These are phyloP conservation scores for Tolypeutes matacus DNA, from an alignment of 2,797 vertebrate genomes.

Conservation along the genomic window DNA sequence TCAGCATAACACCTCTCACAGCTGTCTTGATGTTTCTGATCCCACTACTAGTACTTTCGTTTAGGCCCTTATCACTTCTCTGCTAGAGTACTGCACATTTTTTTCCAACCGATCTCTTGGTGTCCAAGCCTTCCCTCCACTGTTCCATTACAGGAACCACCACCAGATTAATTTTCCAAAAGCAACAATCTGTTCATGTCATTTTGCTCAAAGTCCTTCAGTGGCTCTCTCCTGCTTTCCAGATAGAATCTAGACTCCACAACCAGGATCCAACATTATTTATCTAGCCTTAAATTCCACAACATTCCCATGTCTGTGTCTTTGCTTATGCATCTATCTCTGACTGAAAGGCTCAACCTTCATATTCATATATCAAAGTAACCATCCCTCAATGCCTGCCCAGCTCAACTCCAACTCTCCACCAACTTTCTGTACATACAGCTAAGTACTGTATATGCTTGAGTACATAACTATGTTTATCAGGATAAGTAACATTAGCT, in stretches of 20 bases:
- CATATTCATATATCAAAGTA: neutral
- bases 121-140: neutral
- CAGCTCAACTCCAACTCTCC: neutral
- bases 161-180: conserved; percentile 56
- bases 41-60: neutral
- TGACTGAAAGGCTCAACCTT: neutral
- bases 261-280: neutral
- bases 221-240: neutral
- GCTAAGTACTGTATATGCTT: neutral
- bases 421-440: neutral
- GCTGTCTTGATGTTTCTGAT: neutral
- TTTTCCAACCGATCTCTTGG: neutral
- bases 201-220: conserved; percentile 42
- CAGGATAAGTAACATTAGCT: conserved; percentile 1
- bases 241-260: conserved; percentile 15
- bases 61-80: neutral
- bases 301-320: neutral
- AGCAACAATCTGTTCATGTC: neutral
- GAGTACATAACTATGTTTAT: neutral
- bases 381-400: neutral
- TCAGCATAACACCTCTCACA: conserved; percentile 3
- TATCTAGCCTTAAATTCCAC: conserved; percentile 27
- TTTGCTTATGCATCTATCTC: neutral
- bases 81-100: neutral
- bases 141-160: neutral